Evolutionary conservation across 2,797 vertebrate species (phyloP).

Genomic region (Pantherophis vulpinus): DNA sequence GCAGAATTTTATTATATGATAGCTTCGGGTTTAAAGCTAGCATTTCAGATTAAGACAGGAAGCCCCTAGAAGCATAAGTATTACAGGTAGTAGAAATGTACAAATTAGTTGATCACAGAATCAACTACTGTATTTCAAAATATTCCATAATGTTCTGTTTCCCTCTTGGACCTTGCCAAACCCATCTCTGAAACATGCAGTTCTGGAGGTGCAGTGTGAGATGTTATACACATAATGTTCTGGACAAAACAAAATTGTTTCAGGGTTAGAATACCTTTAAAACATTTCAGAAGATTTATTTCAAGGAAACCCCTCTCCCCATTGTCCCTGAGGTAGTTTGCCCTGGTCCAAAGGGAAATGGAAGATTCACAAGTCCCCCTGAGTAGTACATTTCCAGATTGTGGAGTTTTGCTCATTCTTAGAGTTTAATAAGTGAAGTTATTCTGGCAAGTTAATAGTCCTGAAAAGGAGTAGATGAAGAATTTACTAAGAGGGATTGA

Average conservation of each 20-base stretch:
- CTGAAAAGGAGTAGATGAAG: neutral
- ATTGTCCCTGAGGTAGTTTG: neutral
- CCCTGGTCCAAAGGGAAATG: neutral
- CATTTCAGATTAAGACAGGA: neutral
- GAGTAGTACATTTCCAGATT: neutral
- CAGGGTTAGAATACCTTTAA: neutral
- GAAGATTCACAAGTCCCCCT: neutral
- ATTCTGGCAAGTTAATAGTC: neutral
- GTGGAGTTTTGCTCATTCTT: neutral
- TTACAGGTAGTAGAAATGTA: neutral
- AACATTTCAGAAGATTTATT: neutral
- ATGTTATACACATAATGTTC: neutral
- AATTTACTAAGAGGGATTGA: neutral
- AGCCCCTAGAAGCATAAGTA: neutral
- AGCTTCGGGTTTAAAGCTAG: neutral
- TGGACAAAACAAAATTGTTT: neutral
- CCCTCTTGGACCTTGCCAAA: neutral
- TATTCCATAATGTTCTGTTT: neutral
- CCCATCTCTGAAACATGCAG: neutral
- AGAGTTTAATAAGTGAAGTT: conserved; percentile 1
- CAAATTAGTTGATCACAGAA: neutral
- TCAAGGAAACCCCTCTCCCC: neutral
- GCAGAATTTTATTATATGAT: neutral
- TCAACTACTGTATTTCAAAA: neutral
- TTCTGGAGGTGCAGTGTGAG: neutral